Evolutionary conservation across 2,797 vertebrate genomes (phyloP).

Genomic region (Gallinago solitaria): DNA sequence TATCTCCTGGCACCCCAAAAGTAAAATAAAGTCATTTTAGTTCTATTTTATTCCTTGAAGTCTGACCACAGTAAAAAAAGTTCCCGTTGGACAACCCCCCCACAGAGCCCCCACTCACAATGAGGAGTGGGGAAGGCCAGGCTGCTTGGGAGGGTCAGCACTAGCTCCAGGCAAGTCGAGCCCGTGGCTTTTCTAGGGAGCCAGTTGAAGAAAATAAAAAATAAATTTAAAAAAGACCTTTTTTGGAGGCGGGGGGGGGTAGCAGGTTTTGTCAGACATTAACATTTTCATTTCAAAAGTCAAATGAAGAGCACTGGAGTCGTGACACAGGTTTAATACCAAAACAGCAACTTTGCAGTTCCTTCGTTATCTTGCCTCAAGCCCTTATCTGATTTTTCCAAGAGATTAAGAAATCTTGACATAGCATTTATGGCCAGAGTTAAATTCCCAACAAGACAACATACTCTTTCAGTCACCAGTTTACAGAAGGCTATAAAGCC

Average conservation of each 20-base stretch:
- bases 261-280: neutral
- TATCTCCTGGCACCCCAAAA: neutral
- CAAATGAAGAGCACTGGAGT: neutral
- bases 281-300: neutral
- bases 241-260: neutral
- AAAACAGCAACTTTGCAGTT: neutral
- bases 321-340: neutral
- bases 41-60: neutral
- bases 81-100: neutral
- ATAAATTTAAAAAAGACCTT: neutral
- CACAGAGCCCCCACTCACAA: rapidly evolving
- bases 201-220: neutral
- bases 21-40: neutral
- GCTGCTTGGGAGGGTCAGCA: neutral
- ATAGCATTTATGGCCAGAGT: neutral
- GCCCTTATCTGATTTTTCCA: conserved; percentile 51
- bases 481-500: neutral
- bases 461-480: neutral
- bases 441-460: neutral
- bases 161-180: too few species aligned
- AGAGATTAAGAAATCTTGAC: conserved; percentile 57
- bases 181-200: neutral
- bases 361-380: conserved; percentile 1
- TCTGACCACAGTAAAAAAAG: neutral
- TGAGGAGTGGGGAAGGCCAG: rapidly evolving